phyloP scores from a whole-genome alignment of 2,888 invertebrate genomes.

The Xanthostigma xanthostigma region DNA sequence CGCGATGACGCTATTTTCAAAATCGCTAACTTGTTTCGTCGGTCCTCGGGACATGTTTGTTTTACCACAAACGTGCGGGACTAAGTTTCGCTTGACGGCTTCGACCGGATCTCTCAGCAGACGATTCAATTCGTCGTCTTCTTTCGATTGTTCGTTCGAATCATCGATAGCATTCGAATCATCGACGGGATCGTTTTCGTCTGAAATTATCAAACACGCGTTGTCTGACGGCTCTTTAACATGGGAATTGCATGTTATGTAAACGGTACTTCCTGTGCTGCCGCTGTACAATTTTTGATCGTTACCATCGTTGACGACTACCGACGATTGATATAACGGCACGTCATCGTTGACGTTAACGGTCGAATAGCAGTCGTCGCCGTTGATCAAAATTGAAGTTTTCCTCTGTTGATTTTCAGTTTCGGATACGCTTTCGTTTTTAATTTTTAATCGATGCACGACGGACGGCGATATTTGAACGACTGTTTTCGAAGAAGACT shows the following conservation, averaged over 20 bases:
- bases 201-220: neutral
- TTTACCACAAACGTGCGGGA: slow-evolving; percentile 64
- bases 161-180: neutral
- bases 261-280: slow-evolving; percentile 25
- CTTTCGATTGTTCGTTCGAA: neutral
- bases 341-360: slow-evolving; percentile 55
- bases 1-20: slow-evolving; percentile 33
- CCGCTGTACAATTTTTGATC: slow-evolving; percentile 9
- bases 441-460: slow-evolving; percentile 37
- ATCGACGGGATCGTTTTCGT: neutral
- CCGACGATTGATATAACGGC: slow-evolving; percentile 57
- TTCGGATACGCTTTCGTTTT: slow-evolving; percentile 27
- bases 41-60: slow-evolving; percentile 29
- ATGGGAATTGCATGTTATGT: slow-evolving; percentile 21
- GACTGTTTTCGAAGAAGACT: slow-evolving; percentile 23
- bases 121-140: slow-evolving; percentile 32
- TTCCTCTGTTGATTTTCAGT: slow-evolving; percentile 29
- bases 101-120: slow-evolving; percentile 58
- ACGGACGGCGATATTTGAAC: slow-evolving; percentile 31
- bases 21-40: slow-evolving; percentile 1
- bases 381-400: slow-evolving; percentile 59
- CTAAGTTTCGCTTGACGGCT: slow-evolving; percentile 56
- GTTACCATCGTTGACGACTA: slow-evolving; percentile 45
- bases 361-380: slow-evolving; percentile 59
- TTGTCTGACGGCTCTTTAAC: no score